Evolutionary conservation across 2,113 vertebrate genomes (phyloP).

Genomic region (Macrotus californicus): DNA sequence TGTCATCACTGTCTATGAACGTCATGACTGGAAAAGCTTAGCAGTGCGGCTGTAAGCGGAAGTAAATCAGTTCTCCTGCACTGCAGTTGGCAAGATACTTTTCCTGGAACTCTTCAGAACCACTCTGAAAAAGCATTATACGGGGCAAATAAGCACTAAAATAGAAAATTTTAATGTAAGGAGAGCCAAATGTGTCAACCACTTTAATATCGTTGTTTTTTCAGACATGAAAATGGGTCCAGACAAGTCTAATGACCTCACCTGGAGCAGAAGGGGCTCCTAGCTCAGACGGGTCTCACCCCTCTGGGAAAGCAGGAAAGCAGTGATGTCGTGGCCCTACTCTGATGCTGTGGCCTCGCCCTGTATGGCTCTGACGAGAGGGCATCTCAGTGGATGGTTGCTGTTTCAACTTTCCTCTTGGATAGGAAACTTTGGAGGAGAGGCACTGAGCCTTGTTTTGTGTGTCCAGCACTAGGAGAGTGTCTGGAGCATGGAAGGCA

Average conservation of each 20-base stretch:
- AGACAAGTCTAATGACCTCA: background rate
- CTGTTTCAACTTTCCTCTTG: background rate
- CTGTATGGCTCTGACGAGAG: background rate
- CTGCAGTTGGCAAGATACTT: background rate
- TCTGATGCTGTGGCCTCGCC: background rate
- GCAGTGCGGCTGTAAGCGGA: background rate
- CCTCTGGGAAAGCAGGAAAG: background rate
- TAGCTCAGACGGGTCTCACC: background rate
- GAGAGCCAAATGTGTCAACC: background rate
- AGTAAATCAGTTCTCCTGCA: background rate
- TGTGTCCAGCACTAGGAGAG: background rate
- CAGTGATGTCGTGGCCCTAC: rapidly evolving
- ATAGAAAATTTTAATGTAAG: background rate
- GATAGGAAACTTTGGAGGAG: background rate
- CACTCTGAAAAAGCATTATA: background rate
- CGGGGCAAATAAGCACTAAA: background rate
- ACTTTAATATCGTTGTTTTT: background rate
- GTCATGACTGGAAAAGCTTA: background rate
- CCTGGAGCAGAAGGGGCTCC: background rate
- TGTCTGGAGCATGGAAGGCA: no score
- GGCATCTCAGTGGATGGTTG: background rate
- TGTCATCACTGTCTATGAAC: background rate
- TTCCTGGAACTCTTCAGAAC: background rate
- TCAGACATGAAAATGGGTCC: background rate
- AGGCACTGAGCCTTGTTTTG: background rate